Evolutionary conservation across 2,888 invertebrate genomes (phyloP).

Genomic region (Dicyrtoma fusca): DNA sequence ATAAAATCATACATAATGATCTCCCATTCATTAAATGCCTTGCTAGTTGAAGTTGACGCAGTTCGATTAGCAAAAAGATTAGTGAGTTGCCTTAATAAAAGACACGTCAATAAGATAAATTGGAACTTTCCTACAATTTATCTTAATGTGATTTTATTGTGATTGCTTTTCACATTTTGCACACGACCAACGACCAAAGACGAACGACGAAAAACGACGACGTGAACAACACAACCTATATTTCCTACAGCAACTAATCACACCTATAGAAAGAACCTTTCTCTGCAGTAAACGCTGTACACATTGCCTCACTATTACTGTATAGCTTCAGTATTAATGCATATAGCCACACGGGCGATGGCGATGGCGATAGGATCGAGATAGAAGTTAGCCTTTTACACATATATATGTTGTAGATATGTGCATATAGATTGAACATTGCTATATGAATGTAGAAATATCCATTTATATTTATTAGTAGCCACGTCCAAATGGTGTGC

Average conservation of each 20-base stretch:
- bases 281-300: neutral
- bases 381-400: no score
- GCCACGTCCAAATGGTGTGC: neutral
- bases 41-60: neutral
- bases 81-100: conserved; percentile 21
- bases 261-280: neutral
- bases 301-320: no score
- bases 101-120: conserved; percentile 30
- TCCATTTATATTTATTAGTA: neutral
- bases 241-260: neutral
- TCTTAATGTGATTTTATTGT: conserved; percentile 34
- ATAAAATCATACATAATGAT: neutral
- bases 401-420: no score
- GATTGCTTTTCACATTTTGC: conserved; percentile 23
- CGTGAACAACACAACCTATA: conserved; percentile 15
- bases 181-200: conserved; percentile 8
- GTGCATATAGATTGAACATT: no score
- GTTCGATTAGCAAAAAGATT: conserved; percentile 19
- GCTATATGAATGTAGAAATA: neutral
- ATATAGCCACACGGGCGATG: no score
- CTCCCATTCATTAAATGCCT: neutral
- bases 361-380: no score
- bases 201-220: neutral
- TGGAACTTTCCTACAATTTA: conserved; percentile 23
- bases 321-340: no score